These are phyloP conservation scores for Pseudopipra pipra DNA, from an alignment of 2,113 vertebrate species.

Conservation along the genomic window DNA sequence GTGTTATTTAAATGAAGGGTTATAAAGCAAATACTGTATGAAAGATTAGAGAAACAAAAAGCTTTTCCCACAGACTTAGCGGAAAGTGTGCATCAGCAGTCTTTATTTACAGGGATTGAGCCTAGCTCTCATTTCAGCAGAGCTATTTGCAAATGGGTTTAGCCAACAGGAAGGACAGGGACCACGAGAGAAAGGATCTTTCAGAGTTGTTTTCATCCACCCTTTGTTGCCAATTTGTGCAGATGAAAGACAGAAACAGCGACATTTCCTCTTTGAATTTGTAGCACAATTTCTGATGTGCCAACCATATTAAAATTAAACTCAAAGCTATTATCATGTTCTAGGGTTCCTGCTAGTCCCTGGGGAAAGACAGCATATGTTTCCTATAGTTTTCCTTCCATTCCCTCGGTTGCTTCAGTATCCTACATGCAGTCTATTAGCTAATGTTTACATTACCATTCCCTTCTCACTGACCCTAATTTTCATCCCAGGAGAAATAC, in stretches of 20 bases:
- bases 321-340: background rate
- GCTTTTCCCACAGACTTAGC: background rate
- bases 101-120: slow-evolving; percentile 10
- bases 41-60: slow-evolving; percentile 25
- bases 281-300: background rate
- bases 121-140: background rate
- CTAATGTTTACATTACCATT: background rate
- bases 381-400: background rate
- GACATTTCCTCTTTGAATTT: slow-evolving; percentile 14
- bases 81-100: background rate
- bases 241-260: slow-evolving; percentile 9
- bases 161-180: slow-evolving; percentile 2
- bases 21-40: background rate
- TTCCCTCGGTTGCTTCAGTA: background rate
- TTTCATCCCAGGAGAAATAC: background rate
- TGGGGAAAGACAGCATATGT: background rate
- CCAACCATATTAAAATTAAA: slow-evolving; percentile 11
- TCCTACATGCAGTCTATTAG: background rate
- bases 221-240: background rate
- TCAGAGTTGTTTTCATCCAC: slow-evolving; percentile 26
- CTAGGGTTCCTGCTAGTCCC: background rate
- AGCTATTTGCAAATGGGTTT: background rate
- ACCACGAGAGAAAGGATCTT: slow-evolving; percentile 31
- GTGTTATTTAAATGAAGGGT: background rate
- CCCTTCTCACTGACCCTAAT: background rate